phyloP scores from a whole-genome alignment of 2,113 vertebrate species.

The Hepsetus odoe region DNA sequence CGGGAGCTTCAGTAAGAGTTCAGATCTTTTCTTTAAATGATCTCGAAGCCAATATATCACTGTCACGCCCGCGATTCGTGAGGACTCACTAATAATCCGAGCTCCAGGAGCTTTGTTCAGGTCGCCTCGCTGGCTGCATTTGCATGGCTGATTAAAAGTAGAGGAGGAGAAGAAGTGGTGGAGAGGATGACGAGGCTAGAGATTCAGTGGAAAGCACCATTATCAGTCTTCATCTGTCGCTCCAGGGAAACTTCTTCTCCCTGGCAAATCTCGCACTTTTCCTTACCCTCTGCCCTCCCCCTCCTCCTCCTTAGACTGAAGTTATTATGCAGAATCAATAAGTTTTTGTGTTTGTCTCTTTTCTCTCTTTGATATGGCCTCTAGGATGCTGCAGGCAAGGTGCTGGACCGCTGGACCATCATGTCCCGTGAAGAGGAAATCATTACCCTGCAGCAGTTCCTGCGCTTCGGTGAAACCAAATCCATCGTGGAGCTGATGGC shows the following conservation, averaged over 20 bases:
- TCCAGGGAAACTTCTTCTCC: slow-evolving; percentile 75
- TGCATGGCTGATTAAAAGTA: slow-evolving; percentile 50
- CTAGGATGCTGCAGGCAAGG: slow-evolving; percentile 98
- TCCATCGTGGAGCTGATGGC: slow-evolving; percentile 99
- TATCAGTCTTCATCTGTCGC: slow-evolving; percentile 68
- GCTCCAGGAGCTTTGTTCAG: slow-evolving; percentile 67
- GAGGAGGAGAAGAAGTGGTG: slow-evolving; percentile 12
- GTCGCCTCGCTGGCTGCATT: slow-evolving; percentile 63
- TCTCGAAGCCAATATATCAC: slow-evolving; percentile 62
- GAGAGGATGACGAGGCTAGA: not conserved
- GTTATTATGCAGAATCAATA: slow-evolving; percentile 92
- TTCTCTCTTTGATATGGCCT: slow-evolving; percentile 83
- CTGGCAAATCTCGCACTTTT: slow-evolving; percentile 68
- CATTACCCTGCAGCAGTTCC: slow-evolving; percentile 99
- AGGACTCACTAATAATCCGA: slow-evolving; percentile 68
- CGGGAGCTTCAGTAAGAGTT: slow-evolving; percentile 70
- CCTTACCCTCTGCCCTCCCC: slow-evolving; percentile 69
- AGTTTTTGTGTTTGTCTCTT: slow-evolving; percentile 87
- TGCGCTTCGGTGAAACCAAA: slow-evolving; percentile 99
- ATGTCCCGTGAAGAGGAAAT: slow-evolving; percentile 99
- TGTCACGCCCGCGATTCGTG: slow-evolving; percentile 63
- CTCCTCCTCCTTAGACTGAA: slow-evolving; percentile 59
- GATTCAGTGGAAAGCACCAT: slow-evolving; percentile 49
- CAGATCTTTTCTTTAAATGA: slow-evolving; percentile 67
- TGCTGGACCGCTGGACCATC: slow-evolving; percentile 99